Percentiles rank a stretch among this genome's conserved stretches.
These are phyloP conservation scores for Sitophilus oryzae DNA, from an alignment of 1,140 invertebrate species.

Conservation along the genomic window DNA sequence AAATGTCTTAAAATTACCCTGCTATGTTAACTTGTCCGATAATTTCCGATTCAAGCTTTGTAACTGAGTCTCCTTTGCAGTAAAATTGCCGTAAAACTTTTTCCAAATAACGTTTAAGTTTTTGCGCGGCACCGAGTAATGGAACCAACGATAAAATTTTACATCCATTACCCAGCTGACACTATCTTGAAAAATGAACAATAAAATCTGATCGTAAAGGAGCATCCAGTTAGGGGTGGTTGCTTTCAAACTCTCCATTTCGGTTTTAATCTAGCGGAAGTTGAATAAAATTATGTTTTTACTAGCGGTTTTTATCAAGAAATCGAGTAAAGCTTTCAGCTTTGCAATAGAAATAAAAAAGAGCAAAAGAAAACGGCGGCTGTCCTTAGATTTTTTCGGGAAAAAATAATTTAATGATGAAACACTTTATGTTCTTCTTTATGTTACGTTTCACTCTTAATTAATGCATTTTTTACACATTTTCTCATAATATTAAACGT, in stretches of 20 bases:
- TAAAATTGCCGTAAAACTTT: background rate
- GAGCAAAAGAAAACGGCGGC: too few species aligned
- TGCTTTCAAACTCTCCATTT: background rate
- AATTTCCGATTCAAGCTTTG: background rate
- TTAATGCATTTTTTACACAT: too few species aligned
- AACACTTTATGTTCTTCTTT: too few species aligned
- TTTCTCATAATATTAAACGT: too few species aligned
- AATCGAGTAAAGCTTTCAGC: too few species aligned
- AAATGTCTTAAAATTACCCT: too few species aligned
- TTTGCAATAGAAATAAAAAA: too few species aligned
- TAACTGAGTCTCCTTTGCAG: background rate
- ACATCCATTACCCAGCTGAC: slow-evolving; percentile 7
- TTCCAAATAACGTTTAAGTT: background rate
- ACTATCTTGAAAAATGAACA: slow-evolving; percentile 2
- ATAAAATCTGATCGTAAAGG: background rate
- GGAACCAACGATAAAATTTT: slow-evolving; percentile 5
- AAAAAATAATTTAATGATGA: too few species aligned
- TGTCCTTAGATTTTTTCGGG: too few species aligned
- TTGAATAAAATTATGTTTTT: background rate
- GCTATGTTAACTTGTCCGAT: too few species aligned
- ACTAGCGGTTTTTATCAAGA: too few species aligned
- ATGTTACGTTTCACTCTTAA: too few species aligned
- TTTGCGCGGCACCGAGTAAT: background rate
- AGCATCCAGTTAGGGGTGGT: background rate
- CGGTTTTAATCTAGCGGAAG: background rate